Evolutionary conservation across 2,113 vertebrate genomes (phyloP), one percentile per base, ranked within the genome.

Genomic region (Pseudorasbora parva): DNA sequence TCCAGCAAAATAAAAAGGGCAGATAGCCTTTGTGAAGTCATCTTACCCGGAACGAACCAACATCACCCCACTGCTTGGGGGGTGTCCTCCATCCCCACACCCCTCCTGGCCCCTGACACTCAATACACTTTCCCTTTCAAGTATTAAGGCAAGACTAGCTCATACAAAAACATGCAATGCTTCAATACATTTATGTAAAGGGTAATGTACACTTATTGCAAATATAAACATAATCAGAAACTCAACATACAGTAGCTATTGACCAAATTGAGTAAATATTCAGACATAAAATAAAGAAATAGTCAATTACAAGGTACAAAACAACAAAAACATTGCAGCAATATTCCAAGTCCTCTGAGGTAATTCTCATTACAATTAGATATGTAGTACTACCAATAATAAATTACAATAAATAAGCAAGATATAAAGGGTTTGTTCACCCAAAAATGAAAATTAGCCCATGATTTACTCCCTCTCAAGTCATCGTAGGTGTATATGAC

Each of bases 1-100:
- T 89, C 87, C 86, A 84, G 77, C 81, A 86, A 90, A 93, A 92
- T 91, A 90, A 93, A n/a, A 92, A 92, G 89, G 90, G 83, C 90
- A 76, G 69, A 73, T 87, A 89, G 84, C 89, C 90, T 92, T 91
- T 90, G 92, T 90, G 89, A 91, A 92, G 88, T 87, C 82, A 77
- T 86, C 85, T 90, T 88, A 91, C 84, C 89, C 45, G 68, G 85
- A 76, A 51, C 86, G 79, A 62, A 75, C 15, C 47, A 78, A 89
- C 87, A 89, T 90, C 68, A 81, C 19, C 78, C 78, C 45, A 60
- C 71, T 81, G 76, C 27, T 30, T 19, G 37, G n/a, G n/a, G n/a
- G n/a, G 3, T 64, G 45, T 80, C 49, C 37, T 60, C 37, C 25
- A 51, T 64, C 78, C 12, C 21, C 76, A 60, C 45, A 59, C 12